These are phyloP conservation scores for Neodontobutis hainanensis DNA, from an alignment of 2,113 vertebrate species.

Conservation along the genomic window DNA sequence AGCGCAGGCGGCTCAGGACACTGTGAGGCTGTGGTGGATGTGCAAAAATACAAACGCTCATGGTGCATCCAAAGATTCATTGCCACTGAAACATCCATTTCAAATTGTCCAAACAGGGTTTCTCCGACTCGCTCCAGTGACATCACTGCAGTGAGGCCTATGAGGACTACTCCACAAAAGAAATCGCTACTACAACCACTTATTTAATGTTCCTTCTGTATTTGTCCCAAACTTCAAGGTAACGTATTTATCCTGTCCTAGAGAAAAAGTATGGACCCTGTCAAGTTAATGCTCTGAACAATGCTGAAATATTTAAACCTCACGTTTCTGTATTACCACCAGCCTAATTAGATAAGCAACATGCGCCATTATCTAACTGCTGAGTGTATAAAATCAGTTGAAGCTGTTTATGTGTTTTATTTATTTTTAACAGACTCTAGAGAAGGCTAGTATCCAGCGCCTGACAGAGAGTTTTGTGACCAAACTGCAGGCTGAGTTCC, in stretches of 20 bases:
- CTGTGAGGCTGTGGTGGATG: slow-evolving; percentile 61
- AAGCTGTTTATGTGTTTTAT: neutral
- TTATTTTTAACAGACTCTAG: slow-evolving; percentile 68
- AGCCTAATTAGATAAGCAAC: too few species aligned
- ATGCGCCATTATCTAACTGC: too few species aligned
- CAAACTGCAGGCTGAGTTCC: slow-evolving; percentile 88
- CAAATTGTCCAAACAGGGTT: slow-evolving; percentile 77
- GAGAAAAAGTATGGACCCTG: too few species aligned
- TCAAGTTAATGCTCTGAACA: too few species aligned
- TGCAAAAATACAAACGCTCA: neutral
- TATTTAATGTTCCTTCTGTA: slow-evolving; percentile 81
- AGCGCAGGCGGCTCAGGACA: slow-evolving; percentile 89
- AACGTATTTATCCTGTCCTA: neutral
- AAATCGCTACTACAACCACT: slow-evolving; percentile 89
- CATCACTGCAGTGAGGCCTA: slow-evolving; percentile 84
- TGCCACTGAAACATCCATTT: neutral
- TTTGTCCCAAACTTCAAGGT: slow-evolving; percentile 85
- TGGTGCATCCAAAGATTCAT: neutral
- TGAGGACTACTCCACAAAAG: slow-evolving; percentile 93
- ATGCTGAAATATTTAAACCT: too few species aligned
- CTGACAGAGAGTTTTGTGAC: slow-evolving; percentile 87
- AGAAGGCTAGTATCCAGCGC: slow-evolving; percentile 88
- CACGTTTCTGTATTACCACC: too few species aligned
- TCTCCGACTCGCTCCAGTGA: slow-evolving; percentile 86
- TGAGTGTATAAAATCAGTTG: too few species aligned